Percentiles rank a stretch among this genome's conserved stretches.
Evolutionary conservation across 2,888 invertebrate genomes (phyloP).

Genomic region (Eurytoma adleriae): DNA sequence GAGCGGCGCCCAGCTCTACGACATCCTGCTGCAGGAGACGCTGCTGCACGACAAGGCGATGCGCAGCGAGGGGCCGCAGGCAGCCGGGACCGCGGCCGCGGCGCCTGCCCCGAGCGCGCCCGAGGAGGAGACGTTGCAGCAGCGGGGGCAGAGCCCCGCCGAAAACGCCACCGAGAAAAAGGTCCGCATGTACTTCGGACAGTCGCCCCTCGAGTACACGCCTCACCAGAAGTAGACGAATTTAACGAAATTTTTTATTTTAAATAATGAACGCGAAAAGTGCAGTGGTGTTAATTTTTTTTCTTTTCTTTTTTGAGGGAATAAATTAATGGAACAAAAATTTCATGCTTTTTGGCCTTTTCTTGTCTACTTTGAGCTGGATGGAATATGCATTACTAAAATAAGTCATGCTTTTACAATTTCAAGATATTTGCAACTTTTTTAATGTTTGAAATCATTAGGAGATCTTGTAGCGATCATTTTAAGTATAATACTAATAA

Average conservation of each 20-base stretch:
- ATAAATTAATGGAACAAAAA: no score
- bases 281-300: not conserved
- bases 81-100: not conserved
- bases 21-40: conserved; percentile 40
- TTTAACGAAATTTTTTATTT: no score
- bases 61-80: not conserved
- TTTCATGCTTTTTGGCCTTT: no score
- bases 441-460: no score
- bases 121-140: not conserved
- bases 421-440: no score
- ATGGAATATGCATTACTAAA: no score
- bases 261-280: not conserved
- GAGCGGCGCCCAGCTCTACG: conserved; percentile 44
- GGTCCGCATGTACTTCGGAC: conserved; percentile 51
- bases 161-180: not conserved
- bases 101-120: no score
- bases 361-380: no score
- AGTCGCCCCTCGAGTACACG: conserved; percentile 52
- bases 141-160: not conserved
- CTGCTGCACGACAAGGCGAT: conserved; percentile 19
- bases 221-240: conserved; percentile 33
- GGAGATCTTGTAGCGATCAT: no score
- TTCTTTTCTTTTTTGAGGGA: not conserved
- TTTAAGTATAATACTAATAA: no score
- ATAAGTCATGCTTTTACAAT: no score